phyloP scores from a whole-genome alignment of 2,797 vertebrate genomes.

The Fistularia tabacaria region DNA sequence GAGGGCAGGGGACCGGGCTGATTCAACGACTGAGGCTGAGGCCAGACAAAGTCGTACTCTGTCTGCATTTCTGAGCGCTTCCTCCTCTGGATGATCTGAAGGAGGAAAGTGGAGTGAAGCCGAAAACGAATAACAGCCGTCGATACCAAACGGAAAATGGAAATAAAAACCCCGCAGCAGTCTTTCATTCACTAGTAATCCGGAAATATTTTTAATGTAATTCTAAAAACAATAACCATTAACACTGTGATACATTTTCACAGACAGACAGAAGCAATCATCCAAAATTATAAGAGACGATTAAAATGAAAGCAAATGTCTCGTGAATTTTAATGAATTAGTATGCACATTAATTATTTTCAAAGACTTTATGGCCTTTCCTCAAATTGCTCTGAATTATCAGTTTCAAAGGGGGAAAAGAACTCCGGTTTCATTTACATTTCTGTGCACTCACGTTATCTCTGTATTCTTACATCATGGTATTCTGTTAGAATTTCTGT shows the following conservation, averaged over 20 bases:
- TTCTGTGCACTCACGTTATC: background rate
- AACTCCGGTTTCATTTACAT: background rate
- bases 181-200: background rate
- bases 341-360: conserved; percentile 7
- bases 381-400: background rate
- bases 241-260: conserved; percentile 13
- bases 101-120: background rate
- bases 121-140: background rate
- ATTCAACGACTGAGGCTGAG: conserved; percentile 61
- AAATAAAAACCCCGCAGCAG: background rate
- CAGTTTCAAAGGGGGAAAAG: conserved; percentile 9
- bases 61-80: conserved; percentile 78
- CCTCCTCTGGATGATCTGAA: conserved; percentile 89
- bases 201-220: conserved; percentile 17
- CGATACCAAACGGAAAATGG: background rate
- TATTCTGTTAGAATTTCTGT: background rate
- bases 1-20: conserved; percentile 56
- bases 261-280: conserved; percentile 21
- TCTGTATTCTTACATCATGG: conserved; percentile 1
- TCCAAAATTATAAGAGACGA: conserved; percentile 4
- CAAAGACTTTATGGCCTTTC: conserved; percentile 3
- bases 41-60: conserved; percentile 79
- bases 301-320: conserved; percentile 4
- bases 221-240: conserved; percentile 22
- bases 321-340: conserved; percentile 14